Base-by-base conservation (phyloP, 2,113 vertebrate genomes). In the Cyanoramphus novaezelandiae region DNA sequence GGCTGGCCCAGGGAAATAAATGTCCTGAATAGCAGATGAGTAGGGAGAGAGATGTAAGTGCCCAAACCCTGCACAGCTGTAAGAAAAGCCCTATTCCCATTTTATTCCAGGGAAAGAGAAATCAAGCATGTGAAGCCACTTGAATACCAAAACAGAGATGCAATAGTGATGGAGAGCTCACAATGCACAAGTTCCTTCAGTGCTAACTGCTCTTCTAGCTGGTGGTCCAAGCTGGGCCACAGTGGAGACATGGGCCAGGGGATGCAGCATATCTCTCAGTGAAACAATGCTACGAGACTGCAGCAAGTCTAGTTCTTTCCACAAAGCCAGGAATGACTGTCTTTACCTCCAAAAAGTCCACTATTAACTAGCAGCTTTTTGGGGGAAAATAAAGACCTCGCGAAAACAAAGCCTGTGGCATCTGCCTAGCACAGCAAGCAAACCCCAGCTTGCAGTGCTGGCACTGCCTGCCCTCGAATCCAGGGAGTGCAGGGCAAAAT, bases 241-340 rank as follows among this genome's bases (percentile, higher is more conserved):
- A 13, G 1, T 0, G 2, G 33, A 41, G n/a, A 2, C 1, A 55
- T 11, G 1, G 1, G 31, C 29, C 6, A 49, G 16, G 17, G 43
- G 18, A 84, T 1, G 3, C 11, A 37, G 52, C 37, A 35, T 4
- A 21, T 6, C 23, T 43, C 33, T 19, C 3, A 4, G 29, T 15
- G 70, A 64, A 43, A 53, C 2, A 20, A 18, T 35, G 65, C 67
- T 49, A 28, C 25, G 41, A 8, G 2, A 20, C 37, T 64, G 53
- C 27, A 28, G 24, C 49, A 63, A 71, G 35, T 6, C 39, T 4
- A 25, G 9, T 6, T n/a, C 71, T 68, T 35, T 33, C 59, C 39
- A 43, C 0, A 3, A 71, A 84, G 24, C 20, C 79, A 76, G 53
- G 59, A 69, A 71, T 1, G 13, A 44, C 10, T 12, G 0, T 3